These are phyloP conservation scores for Phocides pigmalion DNA, from an alignment of 1,140 invertebrate species.

Conservation along the genomic window DNA sequence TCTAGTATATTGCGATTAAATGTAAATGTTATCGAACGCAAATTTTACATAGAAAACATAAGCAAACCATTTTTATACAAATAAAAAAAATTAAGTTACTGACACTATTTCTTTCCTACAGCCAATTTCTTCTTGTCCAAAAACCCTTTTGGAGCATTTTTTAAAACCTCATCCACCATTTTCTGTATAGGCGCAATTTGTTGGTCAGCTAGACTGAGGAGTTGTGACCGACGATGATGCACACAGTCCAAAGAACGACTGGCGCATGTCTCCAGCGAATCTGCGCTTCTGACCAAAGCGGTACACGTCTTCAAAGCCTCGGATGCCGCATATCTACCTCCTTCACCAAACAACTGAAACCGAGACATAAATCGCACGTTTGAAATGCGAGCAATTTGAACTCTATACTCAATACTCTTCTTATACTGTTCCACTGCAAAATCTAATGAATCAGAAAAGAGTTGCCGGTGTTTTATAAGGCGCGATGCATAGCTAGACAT, in stretches of 20 bases:
- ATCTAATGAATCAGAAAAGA: slow-evolving; percentile 61
- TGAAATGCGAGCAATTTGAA: slow-evolving; percentile 59
- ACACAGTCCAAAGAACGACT: slow-evolving; percentile 46
- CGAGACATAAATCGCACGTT: slow-evolving; percentile 57
- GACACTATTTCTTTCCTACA: slow-evolving; percentile 8
- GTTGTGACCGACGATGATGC: slow-evolving; percentile 47
- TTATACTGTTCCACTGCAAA: slow-evolving; percentile 47
- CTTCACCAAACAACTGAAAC: slow-evolving; percentile 63
- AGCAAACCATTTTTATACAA: too few species aligned
- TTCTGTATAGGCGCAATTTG: slow-evolving; percentile 46
- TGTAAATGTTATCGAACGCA: too few species aligned
- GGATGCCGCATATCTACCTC: slow-evolving; percentile 52
- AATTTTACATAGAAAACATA: too few species aligned
- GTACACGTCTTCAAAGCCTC: slow-evolving; percentile 53
- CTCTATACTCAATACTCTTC: slow-evolving; percentile 42
- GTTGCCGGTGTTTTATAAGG: slow-evolving; percentile 49
- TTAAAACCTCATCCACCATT: slow-evolving; percentile 46
- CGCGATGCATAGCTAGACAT: slow-evolving; percentile 64
- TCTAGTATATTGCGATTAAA: too few species aligned
- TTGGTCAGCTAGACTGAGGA: slow-evolving; percentile 57
- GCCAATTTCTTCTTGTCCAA: slow-evolving; percentile 22
- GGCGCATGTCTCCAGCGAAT: slow-evolving; percentile 54
- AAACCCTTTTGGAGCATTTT: slow-evolving; percentile 10
- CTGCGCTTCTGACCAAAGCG: slow-evolving; percentile 49
- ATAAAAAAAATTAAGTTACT: neutral